Evolutionary conservation across 2,113 vertebrate species (phyloP).

Genomic region (Brienomyrus brachyistius): DNA sequence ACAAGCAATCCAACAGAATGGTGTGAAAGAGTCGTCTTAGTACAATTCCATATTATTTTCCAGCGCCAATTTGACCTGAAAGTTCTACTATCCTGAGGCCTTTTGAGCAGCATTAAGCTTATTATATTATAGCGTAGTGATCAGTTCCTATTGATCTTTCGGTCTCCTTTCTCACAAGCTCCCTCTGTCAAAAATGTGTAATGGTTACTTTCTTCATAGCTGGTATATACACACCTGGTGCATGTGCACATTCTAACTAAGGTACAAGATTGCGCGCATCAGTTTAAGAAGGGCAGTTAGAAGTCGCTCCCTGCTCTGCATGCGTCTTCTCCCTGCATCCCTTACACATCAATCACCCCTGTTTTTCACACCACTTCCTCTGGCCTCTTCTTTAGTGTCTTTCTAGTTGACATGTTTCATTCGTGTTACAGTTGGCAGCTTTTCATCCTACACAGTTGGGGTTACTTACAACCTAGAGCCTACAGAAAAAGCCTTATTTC

Average conservation of each 20-base stretch:
- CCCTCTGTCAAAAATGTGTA: neutral
- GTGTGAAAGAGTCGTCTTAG: neutral
- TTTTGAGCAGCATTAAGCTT: neutral
- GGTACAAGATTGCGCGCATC: neutral
- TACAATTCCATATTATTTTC: neutral
- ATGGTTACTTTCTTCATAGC: neutral
- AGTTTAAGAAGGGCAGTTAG: neutral
- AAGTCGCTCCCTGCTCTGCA: neutral
- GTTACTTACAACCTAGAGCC: neutral
- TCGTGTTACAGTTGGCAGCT: conserved; percentile 57
- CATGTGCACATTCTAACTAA: neutral
- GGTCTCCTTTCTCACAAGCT: neutral
- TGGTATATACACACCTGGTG: neutral
- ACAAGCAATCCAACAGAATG: neutral
- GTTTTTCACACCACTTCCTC: conserved; percentile 19
- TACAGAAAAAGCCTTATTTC: neutral
- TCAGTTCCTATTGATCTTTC: neutral
- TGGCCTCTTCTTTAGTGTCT: neutral
- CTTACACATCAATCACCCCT: conserved; percentile 6
- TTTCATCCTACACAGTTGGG: neutral
- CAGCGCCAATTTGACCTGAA: neutral
- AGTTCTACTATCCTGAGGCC: neutral
- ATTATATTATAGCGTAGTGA: neutral
- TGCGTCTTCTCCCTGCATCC: neutral
- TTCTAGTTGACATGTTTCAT: conserved; percentile 55